A percentile compares a stretch with the other conserved stretches of the same genome.
phyloP scores from a whole-genome alignment of 1,140 invertebrate genomes.

The Andricus grossulariae region DNA sequence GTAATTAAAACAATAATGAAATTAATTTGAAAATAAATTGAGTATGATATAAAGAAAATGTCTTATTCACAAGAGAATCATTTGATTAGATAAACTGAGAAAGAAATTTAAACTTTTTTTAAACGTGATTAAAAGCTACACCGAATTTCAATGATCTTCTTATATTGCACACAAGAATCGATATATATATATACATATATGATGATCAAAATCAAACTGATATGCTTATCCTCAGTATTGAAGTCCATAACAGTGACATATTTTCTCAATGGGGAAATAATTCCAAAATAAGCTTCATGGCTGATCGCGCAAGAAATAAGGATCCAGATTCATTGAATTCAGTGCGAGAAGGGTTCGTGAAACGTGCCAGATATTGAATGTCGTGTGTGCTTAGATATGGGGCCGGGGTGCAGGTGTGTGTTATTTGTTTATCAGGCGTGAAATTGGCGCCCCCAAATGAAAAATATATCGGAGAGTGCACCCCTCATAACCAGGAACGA shows the following conservation, averaged over 20 bases:
- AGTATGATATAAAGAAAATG: too few species aligned
- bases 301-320: background rate
- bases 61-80: too few species aligned
- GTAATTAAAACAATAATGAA: too few species aligned
- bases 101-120: too few species aligned
- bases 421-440: constrained; percentile 58
- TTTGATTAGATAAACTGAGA: too few species aligned
- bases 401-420: constrained; percentile 48
- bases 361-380: background rate
- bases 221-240: background rate
- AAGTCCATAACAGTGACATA: background rate
- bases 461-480: constrained; percentile 50
- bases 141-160: too few species aligned
- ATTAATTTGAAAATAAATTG: too few species aligned
- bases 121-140: too few species aligned
- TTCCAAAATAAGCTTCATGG: constrained; percentile 19
- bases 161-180: too few species aligned
- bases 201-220: too few species aligned
- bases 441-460: constrained; percentile 54
- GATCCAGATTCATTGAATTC: constrained; percentile 16
- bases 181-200: too few species aligned
- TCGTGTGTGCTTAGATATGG: constrained; percentile 27
- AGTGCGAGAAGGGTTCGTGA: constrained; percentile 14
- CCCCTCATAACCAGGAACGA: constrained; percentile 39
- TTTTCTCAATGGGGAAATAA: constrained; percentile 22